These are phyloP conservation scores for Meghimatium bilineatum DNA, from an alignment of 2,888 invertebrate species.

Conservation along the genomic window DNA sequence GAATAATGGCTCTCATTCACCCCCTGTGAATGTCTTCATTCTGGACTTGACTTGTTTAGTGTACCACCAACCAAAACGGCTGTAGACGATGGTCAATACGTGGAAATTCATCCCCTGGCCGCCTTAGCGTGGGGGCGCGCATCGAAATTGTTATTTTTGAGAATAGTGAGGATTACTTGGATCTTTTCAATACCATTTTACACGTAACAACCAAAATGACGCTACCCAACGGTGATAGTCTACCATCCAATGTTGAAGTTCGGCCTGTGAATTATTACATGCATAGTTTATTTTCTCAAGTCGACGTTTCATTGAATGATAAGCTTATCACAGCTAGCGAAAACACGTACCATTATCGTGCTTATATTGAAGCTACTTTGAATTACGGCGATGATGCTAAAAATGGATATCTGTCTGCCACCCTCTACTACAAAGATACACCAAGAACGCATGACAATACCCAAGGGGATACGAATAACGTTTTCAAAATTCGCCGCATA, in stretches of 20 bases:
- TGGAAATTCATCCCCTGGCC: slow-evolving; percentile 41
- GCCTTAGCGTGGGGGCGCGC: slow-evolving; percentile 36
- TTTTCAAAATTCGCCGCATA: neutral
- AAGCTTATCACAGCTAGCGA: slow-evolving; percentile 39
- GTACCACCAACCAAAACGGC: slow-evolving; percentile 35
- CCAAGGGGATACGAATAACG: neutral
- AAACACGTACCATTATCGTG: slow-evolving; percentile 54
- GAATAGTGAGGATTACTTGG: slow-evolving; percentile 51
- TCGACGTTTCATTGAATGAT: slow-evolving; percentile 50
- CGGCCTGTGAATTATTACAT: slow-evolving; percentile 47
- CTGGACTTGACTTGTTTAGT: slow-evolving; percentile 44
- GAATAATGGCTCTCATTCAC: slow-evolving; percentile 22
- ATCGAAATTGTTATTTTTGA: slow-evolving; percentile 51
- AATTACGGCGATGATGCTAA: slow-evolving; percentile 24
- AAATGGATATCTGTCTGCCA: neutral
- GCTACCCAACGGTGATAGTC: slow-evolving; percentile 39
- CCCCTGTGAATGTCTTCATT: slow-evolving; percentile 22
- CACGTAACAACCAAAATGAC: slow-evolving; percentile 49
- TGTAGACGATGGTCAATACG: slow-evolving; percentile 45
- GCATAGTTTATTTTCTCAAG: slow-evolving; percentile 48
- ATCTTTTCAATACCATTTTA: slow-evolving; percentile 44
- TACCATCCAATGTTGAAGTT: slow-evolving; percentile 31
- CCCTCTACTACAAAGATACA: neutral
- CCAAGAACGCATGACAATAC: neutral
- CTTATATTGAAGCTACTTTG: slow-evolving; percentile 48